Percentiles rank a stretch among this genome's conserved stretches.
These are phyloP conservation scores for Drosophila varians DNA, from an alignment of 1,140 invertebrate genomes.

Conservation along the genomic window DNA sequence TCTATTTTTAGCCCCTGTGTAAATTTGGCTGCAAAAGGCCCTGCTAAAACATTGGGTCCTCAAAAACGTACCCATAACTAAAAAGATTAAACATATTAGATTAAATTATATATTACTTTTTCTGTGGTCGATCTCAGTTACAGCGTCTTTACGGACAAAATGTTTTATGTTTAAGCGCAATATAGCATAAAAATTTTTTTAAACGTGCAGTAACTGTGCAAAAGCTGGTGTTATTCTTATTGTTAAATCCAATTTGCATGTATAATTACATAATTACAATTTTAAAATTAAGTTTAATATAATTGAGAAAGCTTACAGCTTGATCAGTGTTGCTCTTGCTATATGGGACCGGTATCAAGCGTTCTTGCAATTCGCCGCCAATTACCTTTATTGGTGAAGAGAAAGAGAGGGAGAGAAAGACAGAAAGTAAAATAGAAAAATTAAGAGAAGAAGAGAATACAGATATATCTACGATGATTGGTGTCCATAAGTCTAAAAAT, in stretches of 20 bases:
- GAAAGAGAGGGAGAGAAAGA: slow-evolving; percentile 54
- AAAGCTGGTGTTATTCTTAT: background rate
- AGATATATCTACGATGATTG: slow-evolving; percentile 47
- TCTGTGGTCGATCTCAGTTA: no score
- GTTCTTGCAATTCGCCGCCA: slow-evolving; percentile 99
- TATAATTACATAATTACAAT: background rate
- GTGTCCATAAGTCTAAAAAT: slow-evolving; percentile 8
- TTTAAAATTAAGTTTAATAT: slow-evolving; percentile 39
- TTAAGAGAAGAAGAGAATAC: slow-evolving; percentile 66
- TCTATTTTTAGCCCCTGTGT: no score
- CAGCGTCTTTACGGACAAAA: no score
- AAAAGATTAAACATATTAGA: no score
- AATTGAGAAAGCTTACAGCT: slow-evolving; percentile 93
- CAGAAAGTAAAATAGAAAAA: slow-evolving; percentile 69
- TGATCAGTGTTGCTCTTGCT: slow-evolving; percentile 99
- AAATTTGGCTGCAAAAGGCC: no score
- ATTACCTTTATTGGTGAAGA: slow-evolving; percentile 91
- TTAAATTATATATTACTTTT: no score
- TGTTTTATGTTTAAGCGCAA: background rate
- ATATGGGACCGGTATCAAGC: slow-evolving; percentile 99
- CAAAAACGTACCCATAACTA: no score
- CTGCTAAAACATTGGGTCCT: no score
- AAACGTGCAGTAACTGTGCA: background rate
- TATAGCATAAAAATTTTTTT: background rate
- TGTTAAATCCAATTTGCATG: background rate